These are phyloP conservation scores for Brachyptera risi DNA, from an alignment of 2,888 invertebrate species.

Conservation along the genomic window DNA sequence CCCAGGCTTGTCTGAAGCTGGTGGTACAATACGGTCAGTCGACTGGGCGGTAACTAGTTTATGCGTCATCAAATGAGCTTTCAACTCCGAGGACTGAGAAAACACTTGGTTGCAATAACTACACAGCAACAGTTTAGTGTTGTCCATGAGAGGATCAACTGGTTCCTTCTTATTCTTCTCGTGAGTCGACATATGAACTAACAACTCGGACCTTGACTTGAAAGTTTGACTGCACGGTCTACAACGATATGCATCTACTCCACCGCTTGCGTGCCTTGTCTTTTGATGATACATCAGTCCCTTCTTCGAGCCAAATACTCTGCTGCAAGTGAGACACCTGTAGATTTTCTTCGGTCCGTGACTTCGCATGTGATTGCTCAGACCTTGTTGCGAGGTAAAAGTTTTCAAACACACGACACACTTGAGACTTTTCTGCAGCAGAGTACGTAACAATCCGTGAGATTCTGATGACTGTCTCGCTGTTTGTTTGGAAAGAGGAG, in stretches of 20 bases:
- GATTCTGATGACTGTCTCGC: not conserved
- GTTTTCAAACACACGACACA: not conserved
- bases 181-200: not conserved
- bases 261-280: not conserved
- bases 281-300: constrained; percentile 1
- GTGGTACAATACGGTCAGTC: too few species aligned
- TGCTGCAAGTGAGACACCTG: constrained; percentile 42
- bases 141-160: too few species aligned
- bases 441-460: not conserved
- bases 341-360: constrained; percentile 42
- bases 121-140: not conserved
- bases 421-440: constrained; percentile 5
- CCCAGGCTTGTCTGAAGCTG: too few species aligned
- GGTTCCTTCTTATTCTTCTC: not conserved
- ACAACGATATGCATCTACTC: not conserved
- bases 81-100: not conserved
- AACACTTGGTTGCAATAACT: constrained; percentile 9
- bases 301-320: constrained; percentile 37
- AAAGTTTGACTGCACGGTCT: not conserved
- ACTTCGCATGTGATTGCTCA: constrained; percentile 43
- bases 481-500: constrained; percentile 4
- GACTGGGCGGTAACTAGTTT: constrained; percentile 13
- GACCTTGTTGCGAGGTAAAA: not conserved
- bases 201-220: not conserved
- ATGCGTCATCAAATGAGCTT: not conserved